A percentile compares a stretch with the other conserved stretches of the same genome.
Conservation (phyloP, 2,888 invertebrate genomes). For the Eucera pruinosa region DNA sequence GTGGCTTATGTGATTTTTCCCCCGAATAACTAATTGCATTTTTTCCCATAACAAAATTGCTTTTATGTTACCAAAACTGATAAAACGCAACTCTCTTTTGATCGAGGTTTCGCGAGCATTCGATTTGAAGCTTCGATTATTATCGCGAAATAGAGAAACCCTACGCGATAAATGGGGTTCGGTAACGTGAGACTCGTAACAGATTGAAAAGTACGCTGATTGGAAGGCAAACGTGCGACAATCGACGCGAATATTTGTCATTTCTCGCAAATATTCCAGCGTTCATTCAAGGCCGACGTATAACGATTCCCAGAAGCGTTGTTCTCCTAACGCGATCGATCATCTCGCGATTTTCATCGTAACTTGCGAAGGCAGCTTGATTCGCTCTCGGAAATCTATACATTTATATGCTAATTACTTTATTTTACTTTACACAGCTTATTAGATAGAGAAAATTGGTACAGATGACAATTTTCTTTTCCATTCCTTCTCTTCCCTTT, state of each 20-base stretch:
- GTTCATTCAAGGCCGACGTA: background rate
- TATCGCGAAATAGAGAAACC: background rate
- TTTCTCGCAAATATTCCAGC: background rate
- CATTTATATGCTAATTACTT: conserved; percentile 14
- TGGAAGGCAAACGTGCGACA: conserved; percentile 37
- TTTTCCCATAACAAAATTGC: too few species aligned
- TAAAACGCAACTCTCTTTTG: too few species aligned
- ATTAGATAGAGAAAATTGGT: conserved; percentile 25
- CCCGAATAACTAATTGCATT: too few species aligned
- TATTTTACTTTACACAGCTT: conserved; percentile 25
- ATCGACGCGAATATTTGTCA: conserved; percentile 19
- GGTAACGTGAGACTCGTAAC: conserved; percentile 21
- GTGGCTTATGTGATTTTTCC: too few species aligned
- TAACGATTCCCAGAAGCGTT: background rate
- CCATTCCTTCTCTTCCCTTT: background rate
- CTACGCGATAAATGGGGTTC: background rate
- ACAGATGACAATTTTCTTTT: conserved; percentile 12
- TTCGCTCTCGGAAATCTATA: background rate
- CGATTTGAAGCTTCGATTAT: too few species aligned
- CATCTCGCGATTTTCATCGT: background rate
- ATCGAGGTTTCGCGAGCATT: too few species aligned
- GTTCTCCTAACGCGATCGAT: background rate
- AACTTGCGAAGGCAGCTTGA: background rate
- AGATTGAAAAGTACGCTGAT: conserved; percentile 37
- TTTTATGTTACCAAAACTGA: too few species aligned